Conservation (phyloP, 2,113 vertebrate species). For the Chelonoidis abingdonii region DNA sequence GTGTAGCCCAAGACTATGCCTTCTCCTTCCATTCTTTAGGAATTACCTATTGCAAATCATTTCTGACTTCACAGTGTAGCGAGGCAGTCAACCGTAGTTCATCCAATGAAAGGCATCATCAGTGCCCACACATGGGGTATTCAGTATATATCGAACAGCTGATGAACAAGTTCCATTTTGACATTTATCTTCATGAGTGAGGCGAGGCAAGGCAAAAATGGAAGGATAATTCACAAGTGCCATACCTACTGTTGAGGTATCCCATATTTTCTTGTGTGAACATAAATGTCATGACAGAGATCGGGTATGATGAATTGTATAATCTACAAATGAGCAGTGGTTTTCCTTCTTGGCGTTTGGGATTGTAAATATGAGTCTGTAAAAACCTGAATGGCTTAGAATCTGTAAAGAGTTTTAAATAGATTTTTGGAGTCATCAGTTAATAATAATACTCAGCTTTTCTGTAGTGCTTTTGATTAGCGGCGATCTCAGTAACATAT, state of each 20-base stretch:
- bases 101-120: background rate
- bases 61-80: constrained; percentile 26
- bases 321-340: background rate
- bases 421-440: background rate
- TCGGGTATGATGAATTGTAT: background rate
- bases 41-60: constrained; percentile 29
- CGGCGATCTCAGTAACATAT: background rate
- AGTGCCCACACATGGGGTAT: background rate
- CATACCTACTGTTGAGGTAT: constrained; percentile 11
- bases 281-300: background rate
- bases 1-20: constrained; percentile 23
- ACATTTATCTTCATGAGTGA: constrained; percentile 10
- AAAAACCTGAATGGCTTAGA: background rate
- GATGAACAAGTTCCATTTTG: background rate
- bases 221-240: background rate
- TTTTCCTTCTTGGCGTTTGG: background rate
- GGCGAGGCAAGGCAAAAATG: background rate
- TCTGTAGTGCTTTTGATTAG: background rate
- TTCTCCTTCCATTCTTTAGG: constrained; percentile 22
- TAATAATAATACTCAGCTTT: background rate
- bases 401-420: background rate
- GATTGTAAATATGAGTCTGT: fast-evolving
- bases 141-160: background rate
- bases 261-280: constrained; percentile 15
- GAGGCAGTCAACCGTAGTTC: background rate